phyloP scores from a whole-genome alignment of 53 echinoderm and acorn worm genomes.

The Echinarachnius parma region DNA sequence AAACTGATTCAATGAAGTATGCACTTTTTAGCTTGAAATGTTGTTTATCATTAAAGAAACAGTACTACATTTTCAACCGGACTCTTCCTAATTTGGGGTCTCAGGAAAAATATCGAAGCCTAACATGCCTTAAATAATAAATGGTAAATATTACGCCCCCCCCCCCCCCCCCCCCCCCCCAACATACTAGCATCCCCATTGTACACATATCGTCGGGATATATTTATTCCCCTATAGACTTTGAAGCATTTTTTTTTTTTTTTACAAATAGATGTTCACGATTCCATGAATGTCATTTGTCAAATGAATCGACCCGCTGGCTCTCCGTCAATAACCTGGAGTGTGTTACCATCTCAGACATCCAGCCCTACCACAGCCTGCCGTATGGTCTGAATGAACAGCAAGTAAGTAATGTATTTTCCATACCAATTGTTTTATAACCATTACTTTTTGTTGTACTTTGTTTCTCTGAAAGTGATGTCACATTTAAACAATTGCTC shows the following conservation, averaged over 20 bases:
- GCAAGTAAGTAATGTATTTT: not conserved
- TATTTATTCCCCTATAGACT: not conserved
- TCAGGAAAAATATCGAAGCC: no score
- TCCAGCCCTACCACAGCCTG: not conserved
- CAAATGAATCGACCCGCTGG: conserved; percentile 55
- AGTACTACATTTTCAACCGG: no score
- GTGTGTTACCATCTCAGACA: conserved; percentile 60
- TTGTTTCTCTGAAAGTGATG: no score
- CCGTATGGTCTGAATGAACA: conserved; percentile 4
- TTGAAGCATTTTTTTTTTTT: not conserved
- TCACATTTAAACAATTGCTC: not conserved
- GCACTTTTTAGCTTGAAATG: no score
- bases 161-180: not conserved
- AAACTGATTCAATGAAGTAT: no score
- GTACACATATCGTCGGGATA: not conserved
- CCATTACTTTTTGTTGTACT: not conserved
- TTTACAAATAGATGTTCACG: conserved; percentile 50
- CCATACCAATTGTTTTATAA: not conserved
- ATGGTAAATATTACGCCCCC: no score
- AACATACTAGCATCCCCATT: not conserved
- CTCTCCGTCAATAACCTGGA: conserved; percentile 56
- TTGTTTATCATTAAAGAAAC: no score
- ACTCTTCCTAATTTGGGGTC: no score
- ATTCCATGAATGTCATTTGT: conserved; percentile 44
- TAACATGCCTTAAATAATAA: no score